Evolutionary conservation across 2,113 vertebrate species (phyloP), one percentile per base, ranked within the genome.

Genomic region (Macquaria australasica): DNA sequence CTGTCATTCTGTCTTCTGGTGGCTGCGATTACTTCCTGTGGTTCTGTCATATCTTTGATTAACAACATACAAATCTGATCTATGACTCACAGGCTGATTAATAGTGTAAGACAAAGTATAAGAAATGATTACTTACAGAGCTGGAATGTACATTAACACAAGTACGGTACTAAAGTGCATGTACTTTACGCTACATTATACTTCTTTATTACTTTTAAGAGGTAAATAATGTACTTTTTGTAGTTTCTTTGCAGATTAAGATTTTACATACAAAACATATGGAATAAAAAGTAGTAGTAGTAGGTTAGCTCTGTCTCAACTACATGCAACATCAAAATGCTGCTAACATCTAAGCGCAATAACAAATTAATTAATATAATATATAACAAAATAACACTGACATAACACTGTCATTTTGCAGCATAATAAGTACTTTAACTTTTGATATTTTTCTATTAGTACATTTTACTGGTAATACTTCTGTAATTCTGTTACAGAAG

Each of bases 1-100:
- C 89, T 92, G 86, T 89, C 88, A 80, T 79, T 83, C 51, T 58
- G 70, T 87, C 81, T 89, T 76, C 28, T 51, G 77, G 67, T 72
- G 58, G 63, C 78, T 78, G 67, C 71, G 43, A n/a, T 82, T 74
- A 69, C 55, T 87, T 86, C 81, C 77, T 83, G 74, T 71, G 23
- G 39, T 82, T 83, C 72, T 82, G 74, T 89, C 87, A 85, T 71
- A 73, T 88, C 79, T 78, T 79, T 77, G 41, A 85, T 79, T 59
- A 72, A 69, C 63, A 77, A 41, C 21, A 28, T 41, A 16, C 23
- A 82, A 69, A 84, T 87, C 73, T 83, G 48, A 75, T 73, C 21
- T 55, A 25, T 21, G 41, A 79, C 60, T 74, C 70, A 70, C 25
- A 53, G 59, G 37, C 25, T 60, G 43, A 74, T 69, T 56, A 62